These are phyloP conservation scores for Mythimna lalbum DNA, from an alignment of 2,888 invertebrate genomes.

Conservation along the genomic window DNA sequence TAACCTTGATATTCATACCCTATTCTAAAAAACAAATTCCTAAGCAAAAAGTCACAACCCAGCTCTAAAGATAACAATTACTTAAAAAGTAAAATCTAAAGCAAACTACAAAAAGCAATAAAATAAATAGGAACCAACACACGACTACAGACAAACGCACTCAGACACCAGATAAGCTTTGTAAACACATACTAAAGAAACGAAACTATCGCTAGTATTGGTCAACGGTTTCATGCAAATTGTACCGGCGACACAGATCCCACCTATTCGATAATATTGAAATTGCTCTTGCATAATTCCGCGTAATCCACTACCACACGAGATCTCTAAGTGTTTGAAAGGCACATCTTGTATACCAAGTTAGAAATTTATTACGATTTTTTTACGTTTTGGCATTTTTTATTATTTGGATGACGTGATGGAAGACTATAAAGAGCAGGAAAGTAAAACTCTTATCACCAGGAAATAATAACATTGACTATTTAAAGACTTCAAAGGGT, in stretches of 20 bases:
- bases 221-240: slow-evolving; percentile 80
- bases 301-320: slow-evolving; percentile 65
- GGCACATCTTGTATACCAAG: background rate
- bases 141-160: slow-evolving; percentile 48
- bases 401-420: slow-evolving; percentile 13
- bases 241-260: slow-evolving; percentile 80
- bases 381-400: slow-evolving; percentile 7
- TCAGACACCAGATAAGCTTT: slow-evolving; percentile 50
- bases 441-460: background rate
- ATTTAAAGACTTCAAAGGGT: background rate
- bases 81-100: slow-evolving; percentile 25
- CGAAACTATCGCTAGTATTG: slow-evolving; percentile 64
- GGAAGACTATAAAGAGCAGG: background rate
- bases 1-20: background rate
- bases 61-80: slow-evolving; percentile 17
- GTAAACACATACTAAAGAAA: slow-evolving; percentile 74
- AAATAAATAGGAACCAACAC: slow-evolving; percentile 19
- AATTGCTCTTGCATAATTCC: slow-evolving; percentile 77
- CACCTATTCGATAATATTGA: slow-evolving; percentile 83
- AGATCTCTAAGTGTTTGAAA: slow-evolving; percentile 6
- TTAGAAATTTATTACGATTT: background rate
- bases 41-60: slow-evolving; percentile 7
- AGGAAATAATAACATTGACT: slow-evolving; percentile 12
- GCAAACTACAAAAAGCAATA: slow-evolving; percentile 20
- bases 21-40: background rate